phyloP scores from a whole-genome alignment of 2,113 vertebrate genomes.

The Cavia aperea region DNA sequence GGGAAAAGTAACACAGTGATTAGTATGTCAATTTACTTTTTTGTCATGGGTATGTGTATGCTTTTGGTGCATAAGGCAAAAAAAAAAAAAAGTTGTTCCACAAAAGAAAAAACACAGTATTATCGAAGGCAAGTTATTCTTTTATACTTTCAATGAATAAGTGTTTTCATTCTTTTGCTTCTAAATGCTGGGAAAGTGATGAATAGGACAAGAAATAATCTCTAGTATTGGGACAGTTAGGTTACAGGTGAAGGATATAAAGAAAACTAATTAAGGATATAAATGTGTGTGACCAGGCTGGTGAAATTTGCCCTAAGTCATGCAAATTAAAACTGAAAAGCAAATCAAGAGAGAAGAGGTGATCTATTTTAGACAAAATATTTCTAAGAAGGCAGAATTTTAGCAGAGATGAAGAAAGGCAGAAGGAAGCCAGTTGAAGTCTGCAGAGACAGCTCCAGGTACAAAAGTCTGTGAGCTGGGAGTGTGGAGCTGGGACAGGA shows the following conservation, averaged over 20 bases:
- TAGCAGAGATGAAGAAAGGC: not conserved
- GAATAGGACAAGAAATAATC: not conserved
- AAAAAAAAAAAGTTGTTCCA: not conserved
- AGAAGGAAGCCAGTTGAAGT: not conserved
- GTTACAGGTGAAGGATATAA: not conserved
- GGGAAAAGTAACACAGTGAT: not conserved
- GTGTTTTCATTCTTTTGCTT: not conserved
- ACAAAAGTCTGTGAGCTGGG: not conserved
- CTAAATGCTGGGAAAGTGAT: not conserved
- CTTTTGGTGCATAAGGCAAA: not conserved
- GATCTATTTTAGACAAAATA: not conserved
- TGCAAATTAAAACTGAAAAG: not conserved
- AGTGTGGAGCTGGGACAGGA: no score
- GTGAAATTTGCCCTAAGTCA: not conserved
- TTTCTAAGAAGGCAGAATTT: not conserved
- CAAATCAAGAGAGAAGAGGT: not conserved
- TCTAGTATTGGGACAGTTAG: not conserved
- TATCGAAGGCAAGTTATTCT: no score
- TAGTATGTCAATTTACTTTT: not conserved
- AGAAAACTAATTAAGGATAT: not conserved
- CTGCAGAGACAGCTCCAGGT: not conserved
- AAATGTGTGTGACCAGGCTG: not conserved
- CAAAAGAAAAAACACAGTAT: not conserved
- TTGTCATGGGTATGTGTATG: not conserved
- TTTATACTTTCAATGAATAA: not conserved